Evolutionary conservation across 2,888 invertebrate species (phyloP).

Genomic region (Gibbula magus): DNA sequence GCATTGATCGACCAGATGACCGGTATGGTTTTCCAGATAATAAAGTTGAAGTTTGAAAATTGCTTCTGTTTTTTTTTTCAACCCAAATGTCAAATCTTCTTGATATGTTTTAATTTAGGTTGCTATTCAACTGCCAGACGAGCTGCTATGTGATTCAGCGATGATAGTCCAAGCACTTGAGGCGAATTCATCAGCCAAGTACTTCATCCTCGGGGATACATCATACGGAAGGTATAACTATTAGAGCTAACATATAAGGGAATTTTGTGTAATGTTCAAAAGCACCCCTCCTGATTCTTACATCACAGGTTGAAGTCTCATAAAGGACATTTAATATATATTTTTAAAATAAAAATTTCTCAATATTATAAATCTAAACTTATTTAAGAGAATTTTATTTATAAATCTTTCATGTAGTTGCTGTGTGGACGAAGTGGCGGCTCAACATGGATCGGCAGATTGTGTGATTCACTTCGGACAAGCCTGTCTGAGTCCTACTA

Average conservation of each 20-base stretch:
- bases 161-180: conserved; percentile 79
- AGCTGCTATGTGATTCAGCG: conserved; percentile 83
- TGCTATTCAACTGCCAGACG: conserved; percentile 94
- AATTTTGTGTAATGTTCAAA: neutral
- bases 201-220: conserved; percentile 88
- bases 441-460: conserved; percentile 90
- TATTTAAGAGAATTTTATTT: neutral
- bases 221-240: conserved; percentile 86
- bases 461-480: conserved; percentile 93
- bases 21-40: too few species aligned
- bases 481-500: conserved; percentile 86
- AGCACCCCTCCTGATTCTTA: neutral
- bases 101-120: conserved; percentile 79
- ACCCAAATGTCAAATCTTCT: too few species aligned
- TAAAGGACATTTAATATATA: too few species aligned
- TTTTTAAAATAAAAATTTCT: neutral
- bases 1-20: too few species aligned
- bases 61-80: too few species aligned
- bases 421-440: conserved; percentile 92
- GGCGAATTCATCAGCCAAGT: conserved; percentile 76
- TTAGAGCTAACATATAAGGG: neutral
- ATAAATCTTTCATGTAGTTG: conserved; percentile 80
- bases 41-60: too few species aligned
- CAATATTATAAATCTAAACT: neutral
- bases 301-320: neutral